Evolutionary conservation across 2,888 invertebrate species (phyloP).

Genomic region (Perizoma affinitatum): DNA sequence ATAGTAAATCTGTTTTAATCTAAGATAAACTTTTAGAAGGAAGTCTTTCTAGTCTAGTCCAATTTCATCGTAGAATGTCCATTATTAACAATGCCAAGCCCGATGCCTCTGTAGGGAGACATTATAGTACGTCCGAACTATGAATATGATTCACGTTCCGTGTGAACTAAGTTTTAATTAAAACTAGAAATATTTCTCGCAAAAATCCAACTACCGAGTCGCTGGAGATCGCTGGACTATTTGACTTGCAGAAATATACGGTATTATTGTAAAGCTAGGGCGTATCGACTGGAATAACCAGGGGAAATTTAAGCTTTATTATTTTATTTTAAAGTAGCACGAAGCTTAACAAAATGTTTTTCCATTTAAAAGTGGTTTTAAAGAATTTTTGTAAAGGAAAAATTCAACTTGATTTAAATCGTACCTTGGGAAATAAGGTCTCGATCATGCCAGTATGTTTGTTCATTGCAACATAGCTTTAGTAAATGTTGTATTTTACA

Average conservation of each 20-base stretch:
- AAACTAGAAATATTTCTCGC: constrained; percentile 60
- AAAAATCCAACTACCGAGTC: constrained; percentile 49
- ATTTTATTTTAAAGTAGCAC: constrained; percentile 31
- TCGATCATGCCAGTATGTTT: neutral
- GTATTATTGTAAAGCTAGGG: constrained; percentile 40
- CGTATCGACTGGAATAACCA: constrained; percentile 38
- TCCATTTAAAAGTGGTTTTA: constrained; percentile 30
- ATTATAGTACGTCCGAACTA: constrained; percentile 52
- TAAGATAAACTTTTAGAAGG: constrained; percentile 39
- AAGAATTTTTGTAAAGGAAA: constrained; percentile 14
- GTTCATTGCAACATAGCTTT: neutral
- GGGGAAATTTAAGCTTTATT: constrained; percentile 31
- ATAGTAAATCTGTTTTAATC: constrained; percentile 33
- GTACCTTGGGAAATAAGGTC: constrained; percentile 2
- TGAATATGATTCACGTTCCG: constrained; percentile 65
- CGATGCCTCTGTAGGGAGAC: constrained; percentile 64
- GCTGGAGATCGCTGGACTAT: constrained; percentile 37
- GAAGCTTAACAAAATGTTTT: constrained; percentile 30
- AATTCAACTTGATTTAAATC: constrained; percentile 15
- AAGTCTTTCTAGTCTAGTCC: constrained; percentile 41
- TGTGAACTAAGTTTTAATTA: constrained; percentile 69
- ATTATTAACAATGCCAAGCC: constrained; percentile 50
- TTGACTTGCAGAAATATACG: constrained; percentile 43
- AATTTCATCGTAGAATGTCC: constrained; percentile 48
- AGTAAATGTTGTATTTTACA: too few relatives aligned